phyloP scores from a whole-genome alignment of 1,140 invertebrate genomes.

The Coptotermes formosanus region DNA sequence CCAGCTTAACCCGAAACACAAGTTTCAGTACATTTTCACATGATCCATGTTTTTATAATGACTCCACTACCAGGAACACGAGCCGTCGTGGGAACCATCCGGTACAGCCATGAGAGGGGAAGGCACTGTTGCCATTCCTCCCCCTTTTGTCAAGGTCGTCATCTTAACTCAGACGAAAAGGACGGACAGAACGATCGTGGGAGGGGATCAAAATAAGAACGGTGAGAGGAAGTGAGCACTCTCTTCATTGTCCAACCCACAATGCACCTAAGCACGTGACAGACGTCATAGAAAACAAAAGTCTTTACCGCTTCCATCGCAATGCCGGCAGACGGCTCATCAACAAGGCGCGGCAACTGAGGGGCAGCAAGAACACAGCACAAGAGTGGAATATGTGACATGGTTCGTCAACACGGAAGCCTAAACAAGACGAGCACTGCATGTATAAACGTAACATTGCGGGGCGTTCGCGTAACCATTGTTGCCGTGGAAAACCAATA shows the following conservation, averaged over 20 bases:
- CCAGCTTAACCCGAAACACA: too few relatives aligned
- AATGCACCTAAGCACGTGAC: background rate
- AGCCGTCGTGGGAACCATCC: background rate
- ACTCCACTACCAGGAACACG: background rate
- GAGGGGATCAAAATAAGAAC: background rate
- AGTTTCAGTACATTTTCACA: background rate
- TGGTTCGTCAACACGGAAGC: too few relatives aligned
- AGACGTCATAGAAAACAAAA: slow-evolving; percentile 1
- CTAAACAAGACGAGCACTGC: too few relatives aligned
- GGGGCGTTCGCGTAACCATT: too few relatives aligned
- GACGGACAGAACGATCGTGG: background rate
- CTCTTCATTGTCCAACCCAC: background rate
- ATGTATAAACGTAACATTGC: too few relatives aligned
- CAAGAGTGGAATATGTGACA: too few relatives aligned
- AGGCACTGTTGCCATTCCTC: slow-evolving; percentile 15
- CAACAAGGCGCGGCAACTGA: background rate
- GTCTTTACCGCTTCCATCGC: background rate
- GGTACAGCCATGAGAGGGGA: background rate
- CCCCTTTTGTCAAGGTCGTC: slow-evolving; percentile 23
- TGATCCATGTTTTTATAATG: background rate
- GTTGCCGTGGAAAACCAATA: too few relatives aligned
- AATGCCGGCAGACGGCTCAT: background rate
- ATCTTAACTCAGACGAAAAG: slow-evolving; percentile 13
- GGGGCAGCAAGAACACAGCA: too few relatives aligned
- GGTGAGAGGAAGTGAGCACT: background rate